These are phyloP conservation scores for Camelus bactrianus DNA, from an alignment of 2,113 vertebrate species.

Conservation along the genomic window DNA sequence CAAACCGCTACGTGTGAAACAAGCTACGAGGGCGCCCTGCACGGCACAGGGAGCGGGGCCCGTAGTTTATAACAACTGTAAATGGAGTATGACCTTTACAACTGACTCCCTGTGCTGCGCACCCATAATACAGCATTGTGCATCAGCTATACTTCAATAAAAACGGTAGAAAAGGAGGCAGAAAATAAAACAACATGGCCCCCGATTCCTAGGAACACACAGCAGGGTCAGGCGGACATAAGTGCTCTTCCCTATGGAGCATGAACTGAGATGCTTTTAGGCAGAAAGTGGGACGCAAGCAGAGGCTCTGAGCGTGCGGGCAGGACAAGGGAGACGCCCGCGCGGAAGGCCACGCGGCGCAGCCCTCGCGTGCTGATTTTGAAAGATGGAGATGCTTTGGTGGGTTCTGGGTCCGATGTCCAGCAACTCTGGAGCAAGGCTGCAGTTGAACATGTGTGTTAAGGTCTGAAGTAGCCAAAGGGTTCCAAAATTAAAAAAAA, in stretches of 20 bases:
- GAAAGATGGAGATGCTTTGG: too few relatives aligned
- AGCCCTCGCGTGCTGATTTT: too few relatives aligned
- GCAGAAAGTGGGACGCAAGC: background rate
- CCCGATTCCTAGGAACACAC: background rate
- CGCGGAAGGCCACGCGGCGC: rapidly evolving
- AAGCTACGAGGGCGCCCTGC: too few relatives aligned
- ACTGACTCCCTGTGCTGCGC: too few relatives aligned
- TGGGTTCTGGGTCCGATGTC: background rate
- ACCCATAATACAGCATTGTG: too few relatives aligned
- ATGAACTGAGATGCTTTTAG: background rate
- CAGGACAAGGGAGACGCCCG: background rate
- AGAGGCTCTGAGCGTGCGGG: background rate
- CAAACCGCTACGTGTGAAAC: too few relatives aligned
- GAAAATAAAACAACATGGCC: background rate
- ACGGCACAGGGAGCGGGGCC: too few relatives aligned
- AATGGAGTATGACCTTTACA: too few relatives aligned
- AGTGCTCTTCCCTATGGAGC: background rate
- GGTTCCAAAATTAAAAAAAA: background rate
- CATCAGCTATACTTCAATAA: too few relatives aligned
- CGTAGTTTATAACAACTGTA: too few relatives aligned
- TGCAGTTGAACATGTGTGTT: background rate
- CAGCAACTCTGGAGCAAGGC: too few relatives aligned
- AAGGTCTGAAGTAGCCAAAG: background rate
- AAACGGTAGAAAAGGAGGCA: background rate
- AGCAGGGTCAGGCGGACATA: rapidly evolving